phyloP scores from a whole-genome alignment of 1,140 invertebrate genomes.

The Rhopalosiphum padi region DNA sequence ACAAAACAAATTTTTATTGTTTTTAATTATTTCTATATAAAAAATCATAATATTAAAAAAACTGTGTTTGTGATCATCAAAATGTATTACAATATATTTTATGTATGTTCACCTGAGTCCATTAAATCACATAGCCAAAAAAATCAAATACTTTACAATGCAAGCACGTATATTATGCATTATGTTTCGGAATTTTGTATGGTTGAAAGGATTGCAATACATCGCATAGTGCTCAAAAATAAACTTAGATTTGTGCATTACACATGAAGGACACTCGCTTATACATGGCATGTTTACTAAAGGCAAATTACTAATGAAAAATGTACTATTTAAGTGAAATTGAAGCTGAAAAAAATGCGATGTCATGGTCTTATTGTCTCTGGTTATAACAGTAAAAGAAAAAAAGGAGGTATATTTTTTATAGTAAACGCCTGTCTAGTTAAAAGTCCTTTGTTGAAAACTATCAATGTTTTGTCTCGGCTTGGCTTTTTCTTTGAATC shows the following conservation, averaged over 20 bases:
- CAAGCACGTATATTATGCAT: conserved; percentile 19
- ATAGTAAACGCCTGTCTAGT: neutral
- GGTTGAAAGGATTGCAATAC: neutral
- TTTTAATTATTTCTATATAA: neutral
- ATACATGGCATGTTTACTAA: neutral
- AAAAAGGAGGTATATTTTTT: neutral
- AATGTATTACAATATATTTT: neutral
- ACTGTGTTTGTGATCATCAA: neutral
- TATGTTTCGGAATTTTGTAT: neutral
- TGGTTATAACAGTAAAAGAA: neutral
- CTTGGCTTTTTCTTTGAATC: neutral
- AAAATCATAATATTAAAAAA: neutral
- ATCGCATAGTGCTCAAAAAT: neutral
- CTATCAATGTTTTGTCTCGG: neutral
- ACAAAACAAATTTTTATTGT: neutral
- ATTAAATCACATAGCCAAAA: neutral
- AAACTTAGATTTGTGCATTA: conserved; percentile 24
- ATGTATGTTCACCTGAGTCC: neutral
- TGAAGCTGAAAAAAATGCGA: neutral
- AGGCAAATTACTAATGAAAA: conserved; percentile 21
- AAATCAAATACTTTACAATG: neutral
- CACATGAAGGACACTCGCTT: neutral
- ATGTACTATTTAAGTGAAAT: neutral
- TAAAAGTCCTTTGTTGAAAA: neutral
- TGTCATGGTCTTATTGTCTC: neutral